Conservation (phyloP, 2,797 vertebrate species). For the Holocentrus rufus region DNA sequence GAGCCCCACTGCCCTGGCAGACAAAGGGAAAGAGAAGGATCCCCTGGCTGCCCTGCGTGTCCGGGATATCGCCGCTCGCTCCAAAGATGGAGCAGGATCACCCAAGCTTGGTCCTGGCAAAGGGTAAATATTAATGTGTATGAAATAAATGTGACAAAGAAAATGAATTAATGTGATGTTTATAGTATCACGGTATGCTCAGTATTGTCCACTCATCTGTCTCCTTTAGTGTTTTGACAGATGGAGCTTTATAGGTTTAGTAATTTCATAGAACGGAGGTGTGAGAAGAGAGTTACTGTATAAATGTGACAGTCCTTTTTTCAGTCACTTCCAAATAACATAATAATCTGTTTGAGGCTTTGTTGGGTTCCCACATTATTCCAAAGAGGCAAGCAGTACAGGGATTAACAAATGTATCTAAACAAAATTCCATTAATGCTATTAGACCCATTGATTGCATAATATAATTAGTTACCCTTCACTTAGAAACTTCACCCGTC, state of each 20-base stretch:
- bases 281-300: background rate
- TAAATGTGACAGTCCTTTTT: background rate
- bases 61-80: conserved; percentile 92
- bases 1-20: conserved; percentile 95
- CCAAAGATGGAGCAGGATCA: conserved; percentile 96
- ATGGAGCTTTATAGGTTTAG: too few relatives aligned
- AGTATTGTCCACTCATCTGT: background rate
- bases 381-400: background rate
- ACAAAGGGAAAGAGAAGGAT: conserved; percentile 99
- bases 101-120: conserved; percentile 97
- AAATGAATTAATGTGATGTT: background rate
- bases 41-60: conserved; percentile 95
- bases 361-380: background rate
- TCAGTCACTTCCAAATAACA: background rate
- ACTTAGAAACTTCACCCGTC: too few relatives aligned
- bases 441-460: too few relatives aligned
- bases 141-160: background rate
- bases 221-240: too few relatives aligned
- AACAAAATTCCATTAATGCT: background rate
- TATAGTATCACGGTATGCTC: background rate
- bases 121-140: conserved; percentile 81
- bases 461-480: too few relatives aligned
- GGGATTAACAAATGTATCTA: background rate
- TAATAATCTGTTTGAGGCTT: background rate
- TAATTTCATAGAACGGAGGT: too few relatives aligned